Percentiles rank a stretch among this genome's conserved stretches.
Conservation (phyloP, 2,888 invertebrate species). For the Icerya purchasi region DNA sequence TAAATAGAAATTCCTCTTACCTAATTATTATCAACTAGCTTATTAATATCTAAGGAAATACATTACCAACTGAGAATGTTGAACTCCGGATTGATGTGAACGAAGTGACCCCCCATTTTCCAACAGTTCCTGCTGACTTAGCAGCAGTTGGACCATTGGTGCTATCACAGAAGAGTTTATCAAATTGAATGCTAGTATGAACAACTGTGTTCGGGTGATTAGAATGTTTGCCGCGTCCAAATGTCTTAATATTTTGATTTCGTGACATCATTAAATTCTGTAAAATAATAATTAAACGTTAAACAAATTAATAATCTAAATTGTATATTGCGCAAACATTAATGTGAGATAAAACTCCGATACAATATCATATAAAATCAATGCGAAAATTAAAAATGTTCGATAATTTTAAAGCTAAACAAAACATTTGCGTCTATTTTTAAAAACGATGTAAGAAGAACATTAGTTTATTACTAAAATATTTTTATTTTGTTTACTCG, state of each 20-base stretch:
- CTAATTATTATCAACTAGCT: not conserved
- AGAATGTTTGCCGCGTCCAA: slow-evolving; percentile 17
- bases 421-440: too few relatives aligned
- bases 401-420: too few relatives aligned
- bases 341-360: not conserved
- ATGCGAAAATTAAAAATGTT: not conserved
- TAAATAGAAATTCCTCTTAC: not conserved
- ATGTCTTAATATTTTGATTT: slow-evolving; percentile 14
- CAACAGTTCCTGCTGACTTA: slow-evolving; percentile 72
- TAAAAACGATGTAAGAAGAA: too few relatives aligned
- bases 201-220: slow-evolving; percentile 18
- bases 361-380: not conserved
- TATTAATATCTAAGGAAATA: not conserved
- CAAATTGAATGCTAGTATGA: slow-evolving; percentile 38
- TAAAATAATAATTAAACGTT: not conserved
- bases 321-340: not conserved
- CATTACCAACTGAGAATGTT: slow-evolving; percentile 24
- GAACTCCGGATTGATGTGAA: slow-evolving; percentile 70
- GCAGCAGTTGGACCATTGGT: slow-evolving; percentile 73
- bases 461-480: too few relatives aligned
- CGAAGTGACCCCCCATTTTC: slow-evolving; percentile 85
- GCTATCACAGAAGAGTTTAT: slow-evolving; percentile 45
- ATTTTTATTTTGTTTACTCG: too few relatives aligned
- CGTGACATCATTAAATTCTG: slow-evolving; percentile 7
- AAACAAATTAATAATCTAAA: not conserved